Conservation (phyloP, 2,113 vertebrate species). For the Seriola quinqueradiata region DNA sequence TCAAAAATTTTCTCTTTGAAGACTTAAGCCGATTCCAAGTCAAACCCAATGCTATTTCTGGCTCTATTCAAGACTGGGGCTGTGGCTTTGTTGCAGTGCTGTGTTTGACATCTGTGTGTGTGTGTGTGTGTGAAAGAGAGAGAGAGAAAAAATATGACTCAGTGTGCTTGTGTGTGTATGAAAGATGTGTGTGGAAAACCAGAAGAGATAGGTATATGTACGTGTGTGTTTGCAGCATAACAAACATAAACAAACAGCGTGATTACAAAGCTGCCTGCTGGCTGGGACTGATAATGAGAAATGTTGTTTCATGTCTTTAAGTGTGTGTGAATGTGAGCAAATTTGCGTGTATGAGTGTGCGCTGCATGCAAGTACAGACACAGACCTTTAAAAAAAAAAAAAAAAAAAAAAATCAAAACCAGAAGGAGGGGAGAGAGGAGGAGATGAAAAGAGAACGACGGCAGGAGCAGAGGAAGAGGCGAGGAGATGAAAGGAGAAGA, state of each 20-base stretch:
- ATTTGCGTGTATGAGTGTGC: constrained; percentile 24
- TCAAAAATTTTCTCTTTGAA: constrained; percentile 83
- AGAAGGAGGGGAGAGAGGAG: constrained; percentile 36
- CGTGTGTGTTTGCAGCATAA: constrained; percentile 17
- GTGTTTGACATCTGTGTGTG: constrained; percentile 66
- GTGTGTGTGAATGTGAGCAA: neutral
- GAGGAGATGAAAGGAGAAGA: constrained; percentile 47
- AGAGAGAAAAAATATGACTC: constrained; percentile 30
- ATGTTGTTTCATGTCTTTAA: constrained; percentile 31
- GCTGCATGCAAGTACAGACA: constrained; percentile 50
- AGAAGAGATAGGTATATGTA: constrained; percentile 22
- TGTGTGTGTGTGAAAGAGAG: constrained; percentile 15
- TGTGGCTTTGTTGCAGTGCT: constrained; percentile 66
- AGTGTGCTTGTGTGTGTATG: constrained; percentile 32
- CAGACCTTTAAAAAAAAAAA: constrained; percentile 38
- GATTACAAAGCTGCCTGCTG: constrained; percentile 60
- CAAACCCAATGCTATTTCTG: constrained; percentile 83
- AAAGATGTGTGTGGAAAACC: constrained; percentile 31
- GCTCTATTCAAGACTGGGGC: constrained; percentile 74
- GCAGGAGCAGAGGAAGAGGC: constrained; percentile 1
- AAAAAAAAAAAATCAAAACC: constrained; percentile 63
- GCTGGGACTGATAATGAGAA: constrained; percentile 55
- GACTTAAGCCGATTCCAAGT: constrained; percentile 85
- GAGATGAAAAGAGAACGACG: constrained; percentile 22
- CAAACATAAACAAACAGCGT: constrained; percentile 47